phyloP scores from a whole-genome alignment of 2,888 invertebrate species.

The Clivina fossor region DNA sequence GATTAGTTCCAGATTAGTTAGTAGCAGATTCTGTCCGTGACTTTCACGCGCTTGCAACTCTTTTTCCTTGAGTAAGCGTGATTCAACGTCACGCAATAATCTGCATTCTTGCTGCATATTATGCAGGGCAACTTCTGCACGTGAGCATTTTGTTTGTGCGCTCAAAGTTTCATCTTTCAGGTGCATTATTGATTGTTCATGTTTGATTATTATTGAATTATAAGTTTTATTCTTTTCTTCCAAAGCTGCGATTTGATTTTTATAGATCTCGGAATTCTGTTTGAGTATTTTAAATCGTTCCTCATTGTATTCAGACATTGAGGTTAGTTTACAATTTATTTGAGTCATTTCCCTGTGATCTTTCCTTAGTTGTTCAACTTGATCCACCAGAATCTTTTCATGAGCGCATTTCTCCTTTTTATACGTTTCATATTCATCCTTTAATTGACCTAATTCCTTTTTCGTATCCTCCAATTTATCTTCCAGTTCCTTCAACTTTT shows the following conservation, averaged over 20 bases:
- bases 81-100: slow-evolving; percentile 73
- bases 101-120: slow-evolving; percentile 78
- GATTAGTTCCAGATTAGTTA: slow-evolving; percentile 86
- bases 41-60: slow-evolving; percentile 77
- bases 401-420: slow-evolving; percentile 83
- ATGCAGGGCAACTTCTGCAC: slow-evolving; percentile 71
- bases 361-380: slow-evolving; percentile 76
- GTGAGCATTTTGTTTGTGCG: slow-evolving; percentile 69
- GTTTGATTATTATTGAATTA: slow-evolving; percentile 77
- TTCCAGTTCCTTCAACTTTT: slow-evolving; percentile 59
- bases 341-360: slow-evolving; percentile 74
- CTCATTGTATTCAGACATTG: slow-evolving; percentile 80
- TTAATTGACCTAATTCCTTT: slow-evolving; percentile 69
- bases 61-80: slow-evolving; percentile 77
- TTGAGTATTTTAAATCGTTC: slow-evolving; percentile 80
- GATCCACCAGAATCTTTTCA: slow-evolving; percentile 79
- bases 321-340: slow-evolving; percentile 76
- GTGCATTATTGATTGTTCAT: slow-evolving; percentile 80
- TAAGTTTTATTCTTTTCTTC: slow-evolving; percentile 87
- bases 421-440: slow-evolving; percentile 82
- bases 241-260: slow-evolving; percentile 80
- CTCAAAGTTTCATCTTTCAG: slow-evolving; percentile 77
- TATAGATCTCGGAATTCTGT: slow-evolving; percentile 74
- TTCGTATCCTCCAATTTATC: slow-evolving; percentile 60
- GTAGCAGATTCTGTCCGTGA: slow-evolving; percentile 74